phyloP scores from a whole-genome alignment of 2,797 vertebrate species.

The Poeciliopsis infans region DNA sequence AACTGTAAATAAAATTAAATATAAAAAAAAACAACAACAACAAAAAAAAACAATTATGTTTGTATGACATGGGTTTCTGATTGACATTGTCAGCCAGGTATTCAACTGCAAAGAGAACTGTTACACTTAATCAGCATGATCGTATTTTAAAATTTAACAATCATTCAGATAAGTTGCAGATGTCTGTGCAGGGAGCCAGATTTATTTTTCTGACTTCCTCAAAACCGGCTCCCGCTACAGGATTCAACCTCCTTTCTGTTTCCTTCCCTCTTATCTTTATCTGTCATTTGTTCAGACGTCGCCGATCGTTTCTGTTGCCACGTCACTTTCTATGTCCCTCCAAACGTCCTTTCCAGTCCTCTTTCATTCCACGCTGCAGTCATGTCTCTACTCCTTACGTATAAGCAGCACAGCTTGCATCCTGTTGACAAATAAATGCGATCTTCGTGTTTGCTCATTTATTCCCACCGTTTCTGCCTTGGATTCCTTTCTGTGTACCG shows the following conservation, averaged over 20 bases:
- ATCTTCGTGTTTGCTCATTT: background rate
- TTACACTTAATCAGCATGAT: background rate
- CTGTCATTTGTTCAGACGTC: conserved; percentile 53
- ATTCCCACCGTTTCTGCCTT: no score
- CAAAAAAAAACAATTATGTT: background rate
- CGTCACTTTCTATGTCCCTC: conserved; percentile 21
- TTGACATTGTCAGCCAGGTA: background rate
- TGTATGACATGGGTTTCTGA: background rate
- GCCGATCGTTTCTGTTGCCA: conserved; percentile 37
- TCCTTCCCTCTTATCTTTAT: conserved; percentile 14
- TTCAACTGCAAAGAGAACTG: background rate
- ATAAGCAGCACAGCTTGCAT: background rate
- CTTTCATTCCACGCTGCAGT: background rate
- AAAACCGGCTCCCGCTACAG: background rate
- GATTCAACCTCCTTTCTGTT: conserved; percentile 12
- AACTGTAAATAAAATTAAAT: background rate
- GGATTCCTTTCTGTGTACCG: no score
- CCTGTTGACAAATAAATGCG: background rate
- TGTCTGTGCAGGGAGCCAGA: background rate
- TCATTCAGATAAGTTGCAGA: background rate
- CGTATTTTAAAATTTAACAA: background rate
- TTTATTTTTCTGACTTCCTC: background rate
- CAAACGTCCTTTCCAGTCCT: conserved; percentile 41
- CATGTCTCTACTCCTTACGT: background rate
- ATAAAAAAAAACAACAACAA: no score